Percentiles rank a stretch among this genome's conserved stretches.
These are phyloP conservation scores for Octonoba sinensis DNA, from an alignment of 2,888 invertebrate species.

Conservation along the genomic window DNA sequence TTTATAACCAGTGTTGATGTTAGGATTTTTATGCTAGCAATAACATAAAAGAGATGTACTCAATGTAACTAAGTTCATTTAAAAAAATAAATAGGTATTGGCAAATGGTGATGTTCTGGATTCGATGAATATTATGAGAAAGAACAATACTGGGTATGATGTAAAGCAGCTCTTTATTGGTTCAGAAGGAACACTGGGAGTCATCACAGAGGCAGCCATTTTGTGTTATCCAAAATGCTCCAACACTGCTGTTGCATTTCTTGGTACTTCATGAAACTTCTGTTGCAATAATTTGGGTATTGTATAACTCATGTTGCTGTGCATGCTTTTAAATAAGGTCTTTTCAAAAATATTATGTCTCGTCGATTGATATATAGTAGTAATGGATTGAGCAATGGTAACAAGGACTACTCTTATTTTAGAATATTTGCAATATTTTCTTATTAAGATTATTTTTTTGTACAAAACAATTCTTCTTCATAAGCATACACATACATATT, in stretches of 20 bases:
- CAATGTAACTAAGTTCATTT: no score
- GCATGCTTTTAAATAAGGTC: not conserved
- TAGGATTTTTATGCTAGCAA: no score
- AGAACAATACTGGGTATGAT: constrained; percentile 98
- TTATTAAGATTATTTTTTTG: no score
- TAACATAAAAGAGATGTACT: no score
- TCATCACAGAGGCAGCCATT: constrained; percentile 92
- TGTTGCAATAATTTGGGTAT: constrained; percentile 1
- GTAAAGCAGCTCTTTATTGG: constrained; percentile 97
- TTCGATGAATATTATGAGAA: constrained; percentile 86
- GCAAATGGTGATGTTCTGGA: constrained; percentile 89
- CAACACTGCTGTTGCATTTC: constrained; percentile 86
- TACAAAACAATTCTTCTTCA: no score
- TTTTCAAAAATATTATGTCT: not conserved
- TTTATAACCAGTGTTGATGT: no score
- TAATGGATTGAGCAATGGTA: no score
- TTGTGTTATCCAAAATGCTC: constrained; percentile 88
- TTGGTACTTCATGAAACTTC: constrained; percentile 76
- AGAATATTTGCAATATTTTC: no score
- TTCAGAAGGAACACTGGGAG: constrained; percentile 95
- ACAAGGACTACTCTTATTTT: no score
- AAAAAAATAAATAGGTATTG: constrained; percentile 78
- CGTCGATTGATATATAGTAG: not conserved
- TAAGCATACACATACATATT: no score
- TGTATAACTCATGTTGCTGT: not conserved